Evolutionary conservation across 2,797 vertebrate species (phyloP).

Genomic region (Artibeus lituratus): DNA sequence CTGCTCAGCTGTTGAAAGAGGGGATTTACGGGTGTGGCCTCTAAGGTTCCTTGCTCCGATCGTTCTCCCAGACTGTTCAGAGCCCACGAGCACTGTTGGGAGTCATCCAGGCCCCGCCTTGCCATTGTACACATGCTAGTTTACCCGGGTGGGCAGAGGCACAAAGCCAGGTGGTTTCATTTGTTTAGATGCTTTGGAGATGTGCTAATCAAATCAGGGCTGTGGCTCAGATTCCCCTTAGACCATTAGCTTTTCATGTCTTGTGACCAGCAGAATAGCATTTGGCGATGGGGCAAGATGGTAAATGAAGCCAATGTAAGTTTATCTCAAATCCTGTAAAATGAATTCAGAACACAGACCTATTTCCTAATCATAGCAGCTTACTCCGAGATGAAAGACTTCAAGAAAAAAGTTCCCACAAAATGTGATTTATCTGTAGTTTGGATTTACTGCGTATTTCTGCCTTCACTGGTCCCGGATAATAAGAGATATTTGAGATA

Average conservation of each 20-base stretch:
- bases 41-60: neutral
- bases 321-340: neutral
- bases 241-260: neutral
- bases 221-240: neutral
- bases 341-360: neutral
- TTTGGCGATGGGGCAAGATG: neutral
- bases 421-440: neutral
- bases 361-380: neutral
- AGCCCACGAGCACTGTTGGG: neutral
- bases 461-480: neutral
- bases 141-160: neutral
- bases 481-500: neutral
- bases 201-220: neutral
- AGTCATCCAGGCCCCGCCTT: neutral
- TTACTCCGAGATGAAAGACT: constrained; percentile 13
- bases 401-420: neutral
- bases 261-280: neutral
- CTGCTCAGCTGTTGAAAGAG: neutral
- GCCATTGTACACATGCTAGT: neutral
- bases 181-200: neutral
- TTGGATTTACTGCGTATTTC: neutral
- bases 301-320: neutral
- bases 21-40: neutral
- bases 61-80: neutral
- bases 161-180: neutral